A percentile compares a stretch with the other conserved stretches of the same genome.
phyloP scores from a whole-genome alignment of 1,140 invertebrate species.

The Zeugodacus cucurbitae region DNA sequence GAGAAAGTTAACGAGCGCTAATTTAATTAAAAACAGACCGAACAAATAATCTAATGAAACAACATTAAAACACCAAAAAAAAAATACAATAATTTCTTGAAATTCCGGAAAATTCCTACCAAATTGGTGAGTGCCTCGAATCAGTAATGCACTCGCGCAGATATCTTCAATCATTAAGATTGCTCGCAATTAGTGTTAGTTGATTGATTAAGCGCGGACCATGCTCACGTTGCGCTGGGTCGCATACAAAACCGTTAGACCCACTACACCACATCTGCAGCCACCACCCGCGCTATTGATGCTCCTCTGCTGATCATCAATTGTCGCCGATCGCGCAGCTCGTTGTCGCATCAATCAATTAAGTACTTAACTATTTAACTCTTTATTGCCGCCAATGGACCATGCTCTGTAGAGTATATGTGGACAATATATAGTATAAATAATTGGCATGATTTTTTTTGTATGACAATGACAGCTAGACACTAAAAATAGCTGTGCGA shows the following conservation, averaged over 20 bases:
- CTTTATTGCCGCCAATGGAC: conserved; percentile 13
- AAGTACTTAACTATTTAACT: conserved; percentile 32
- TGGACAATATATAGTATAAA: not conserved
- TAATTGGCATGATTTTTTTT: not conserved
- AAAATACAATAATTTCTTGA: not conserved
- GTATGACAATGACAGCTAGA: not conserved
- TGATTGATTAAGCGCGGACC: not conserved
- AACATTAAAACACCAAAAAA: not conserved
- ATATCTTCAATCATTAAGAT: conserved; percentile 1
- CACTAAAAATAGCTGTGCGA: conserved; percentile 25
- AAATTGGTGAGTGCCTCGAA: not conserved
- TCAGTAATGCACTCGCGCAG: not conserved
- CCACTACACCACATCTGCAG: too few species aligned
- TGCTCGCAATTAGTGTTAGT: not conserved
- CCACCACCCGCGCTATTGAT: not conserved
- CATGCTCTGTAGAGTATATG: not conserved
- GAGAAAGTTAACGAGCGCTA: not conserved
- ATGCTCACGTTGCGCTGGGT: not conserved
- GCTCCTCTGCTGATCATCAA: not conserved
- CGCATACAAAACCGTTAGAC: not conserved
- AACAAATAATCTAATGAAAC: not conserved
- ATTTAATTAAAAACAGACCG: too few species aligned
- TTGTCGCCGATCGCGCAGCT: not conserved
- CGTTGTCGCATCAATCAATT: conserved; percentile 28
- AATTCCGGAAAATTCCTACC: not conserved